These are phyloP conservation scores for Megatriorchis doriae DNA, from an alignment of 2,113 vertebrate species.

Conservation along the genomic window DNA sequence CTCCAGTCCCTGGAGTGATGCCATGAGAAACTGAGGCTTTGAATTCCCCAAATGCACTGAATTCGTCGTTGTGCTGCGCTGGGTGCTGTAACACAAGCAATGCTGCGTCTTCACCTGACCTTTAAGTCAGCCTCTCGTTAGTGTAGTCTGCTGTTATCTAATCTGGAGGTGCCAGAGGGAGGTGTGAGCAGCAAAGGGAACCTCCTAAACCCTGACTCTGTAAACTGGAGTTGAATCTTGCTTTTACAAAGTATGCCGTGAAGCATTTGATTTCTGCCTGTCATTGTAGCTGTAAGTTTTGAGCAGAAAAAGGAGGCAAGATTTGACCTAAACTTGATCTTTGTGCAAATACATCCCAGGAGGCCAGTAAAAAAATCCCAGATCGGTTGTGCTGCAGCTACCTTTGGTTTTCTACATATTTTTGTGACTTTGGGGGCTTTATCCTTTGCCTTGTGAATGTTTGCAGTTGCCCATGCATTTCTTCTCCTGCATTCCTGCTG, in stretches of 20 bases:
- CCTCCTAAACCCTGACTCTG: background rate
- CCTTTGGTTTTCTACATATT: background rate
- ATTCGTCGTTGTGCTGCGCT: rapidly evolving
- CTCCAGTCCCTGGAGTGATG: background rate
- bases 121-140: background rate
- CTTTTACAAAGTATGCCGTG: background rate
- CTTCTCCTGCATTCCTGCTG: background rate
- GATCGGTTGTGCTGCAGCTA: background rate
- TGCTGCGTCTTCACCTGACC: background rate
- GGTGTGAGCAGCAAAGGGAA: background rate
- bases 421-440: background rate
- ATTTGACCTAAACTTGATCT: background rate
- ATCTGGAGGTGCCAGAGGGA: background rate
- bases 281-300: background rate
- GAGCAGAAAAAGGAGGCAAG: background rate
- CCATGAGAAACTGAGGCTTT: background rate
- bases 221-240: background rate
- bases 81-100: background rate
- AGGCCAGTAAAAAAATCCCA: background rate
- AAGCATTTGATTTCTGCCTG: background rate
- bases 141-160: background rate
- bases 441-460: background rate
- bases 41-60: background rate
- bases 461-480: background rate
- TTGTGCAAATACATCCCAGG: background rate